Conservation (phyloP, 2,888 invertebrate genomes). For the Agrilus biguttatus region DNA sequence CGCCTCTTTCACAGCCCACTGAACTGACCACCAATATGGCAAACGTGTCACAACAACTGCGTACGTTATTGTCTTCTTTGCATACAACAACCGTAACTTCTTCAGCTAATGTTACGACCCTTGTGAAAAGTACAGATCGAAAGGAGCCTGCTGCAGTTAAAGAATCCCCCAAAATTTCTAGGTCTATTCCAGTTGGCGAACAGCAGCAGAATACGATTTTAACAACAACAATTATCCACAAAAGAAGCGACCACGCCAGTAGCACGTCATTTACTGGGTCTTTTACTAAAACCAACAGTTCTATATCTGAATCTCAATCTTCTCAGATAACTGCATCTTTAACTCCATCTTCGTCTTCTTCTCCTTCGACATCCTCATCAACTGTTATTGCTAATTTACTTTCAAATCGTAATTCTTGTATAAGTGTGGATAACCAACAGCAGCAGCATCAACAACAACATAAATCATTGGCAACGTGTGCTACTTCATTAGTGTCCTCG, state of each 20-base stretch:
- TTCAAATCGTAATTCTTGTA: neutral
- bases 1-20: constrained; percentile 56
- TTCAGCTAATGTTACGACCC: constrained; percentile 36
- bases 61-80: constrained; percentile 51
- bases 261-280: no score
- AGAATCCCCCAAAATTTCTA: constrained; percentile 8
- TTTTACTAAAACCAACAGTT: no score
- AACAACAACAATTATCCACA: no score
- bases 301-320: no score
- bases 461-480: neutral
- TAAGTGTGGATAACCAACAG: neutral
- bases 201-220: no score
- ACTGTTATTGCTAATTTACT: neutral
- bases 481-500: no score
- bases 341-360: no score
- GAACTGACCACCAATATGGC: constrained; percentile 58
- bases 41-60: constrained; percentile 53
- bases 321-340: no score
- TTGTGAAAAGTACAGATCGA: constrained; percentile 22
- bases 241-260: no score
- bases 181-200: constrained; percentile 7
- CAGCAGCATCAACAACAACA: constrained; percentile 1
- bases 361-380: neutral
- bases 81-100: constrained; percentile 40
- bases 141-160: constrained; percentile 13